These are phyloP conservation scores for Pachypanchax playfairii DNA, from an alignment of 2,113 vertebrate genomes.

Conservation along the genomic window DNA sequence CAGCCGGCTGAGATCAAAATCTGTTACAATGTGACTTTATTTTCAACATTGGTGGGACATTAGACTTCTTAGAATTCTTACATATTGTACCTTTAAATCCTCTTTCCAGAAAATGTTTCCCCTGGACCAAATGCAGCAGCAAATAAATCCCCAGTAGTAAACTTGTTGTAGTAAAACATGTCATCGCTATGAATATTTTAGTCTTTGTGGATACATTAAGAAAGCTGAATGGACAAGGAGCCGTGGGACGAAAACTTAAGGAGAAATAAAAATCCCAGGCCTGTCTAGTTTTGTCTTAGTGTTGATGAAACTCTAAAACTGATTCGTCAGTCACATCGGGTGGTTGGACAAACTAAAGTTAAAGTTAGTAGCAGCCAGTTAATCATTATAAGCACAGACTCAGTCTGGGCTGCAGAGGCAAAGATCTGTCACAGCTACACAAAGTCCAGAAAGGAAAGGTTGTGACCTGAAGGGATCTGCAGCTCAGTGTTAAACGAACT, in stretches of 20 bases:
- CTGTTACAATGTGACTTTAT: no score
- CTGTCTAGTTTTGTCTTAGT: neutral
- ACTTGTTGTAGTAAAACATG: neutral
- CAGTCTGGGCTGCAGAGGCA: neutral
- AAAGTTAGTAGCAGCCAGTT: neutral
- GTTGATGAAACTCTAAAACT: constrained; percentile 6
- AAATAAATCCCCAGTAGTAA: constrained; percentile 2
- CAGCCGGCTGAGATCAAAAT: no score
- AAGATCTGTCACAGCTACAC: constrained; percentile 3
- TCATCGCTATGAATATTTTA: neutral
- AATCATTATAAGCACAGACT: constrained; percentile 16
- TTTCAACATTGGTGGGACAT: no score
- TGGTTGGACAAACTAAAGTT: neutral
- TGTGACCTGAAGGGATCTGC: neutral
- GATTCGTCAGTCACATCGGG: neutral
- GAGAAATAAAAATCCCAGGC: neutral
- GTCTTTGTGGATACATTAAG: constrained; percentile 23
- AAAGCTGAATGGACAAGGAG: constrained; percentile 21
- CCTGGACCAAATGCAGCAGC: neutral
- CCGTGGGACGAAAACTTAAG: neutral
- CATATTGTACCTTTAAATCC: no score
- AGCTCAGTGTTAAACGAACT: no score
- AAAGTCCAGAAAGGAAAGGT: constrained; percentile 24
- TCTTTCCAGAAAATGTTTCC: neutral
- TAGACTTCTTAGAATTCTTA: no score